These are phyloP conservation scores for Aphaenogaster rudis DNA, from an alignment of 1,140 invertebrate species.

Conservation along the genomic window DNA sequence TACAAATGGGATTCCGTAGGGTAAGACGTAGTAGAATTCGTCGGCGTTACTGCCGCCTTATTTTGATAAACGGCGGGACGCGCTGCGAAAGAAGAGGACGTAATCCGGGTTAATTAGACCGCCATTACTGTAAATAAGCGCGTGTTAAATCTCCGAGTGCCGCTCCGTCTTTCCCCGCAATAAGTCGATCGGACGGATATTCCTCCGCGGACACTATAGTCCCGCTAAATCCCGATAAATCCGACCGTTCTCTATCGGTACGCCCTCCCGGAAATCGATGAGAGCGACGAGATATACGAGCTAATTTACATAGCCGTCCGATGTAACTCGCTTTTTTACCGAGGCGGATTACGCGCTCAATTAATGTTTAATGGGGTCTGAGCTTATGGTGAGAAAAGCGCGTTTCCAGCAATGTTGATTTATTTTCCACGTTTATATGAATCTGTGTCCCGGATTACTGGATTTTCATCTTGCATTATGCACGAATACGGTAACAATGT, in stretches of 20 bases:
- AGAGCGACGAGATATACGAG: constrained; percentile 26
- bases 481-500: not conserved
- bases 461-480: not conserved
- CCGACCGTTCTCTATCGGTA: constrained; percentile 47
- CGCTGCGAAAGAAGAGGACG: not conserved
- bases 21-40: constrained; percentile 11
- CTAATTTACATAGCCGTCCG: constrained; percentile 43
- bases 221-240: constrained; percentile 58
- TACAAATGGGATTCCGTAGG: constrained; percentile 26
- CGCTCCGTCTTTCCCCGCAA: constrained; percentile 29
- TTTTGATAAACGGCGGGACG: constrained; percentile 52
- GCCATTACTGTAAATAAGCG: constrained; percentile 62
- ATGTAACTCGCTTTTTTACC: constrained; percentile 50
- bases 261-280: constrained; percentile 37
- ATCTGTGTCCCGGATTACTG: not conserved
- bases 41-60: constrained; percentile 31
- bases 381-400: constrained; percentile 41
- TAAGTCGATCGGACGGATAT: constrained; percentile 53
- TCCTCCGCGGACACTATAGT: constrained; percentile 33
- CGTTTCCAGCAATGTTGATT: constrained; percentile 15
- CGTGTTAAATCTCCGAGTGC: constrained; percentile 27
- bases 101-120: constrained; percentile 67
- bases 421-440: not conserved
- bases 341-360: constrained; percentile 41
- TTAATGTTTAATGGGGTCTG: constrained; percentile 41